phyloP scores from a whole-genome alignment of 2,113 vertebrate species.

The Pseudorectes ferrugineus region DNA sequence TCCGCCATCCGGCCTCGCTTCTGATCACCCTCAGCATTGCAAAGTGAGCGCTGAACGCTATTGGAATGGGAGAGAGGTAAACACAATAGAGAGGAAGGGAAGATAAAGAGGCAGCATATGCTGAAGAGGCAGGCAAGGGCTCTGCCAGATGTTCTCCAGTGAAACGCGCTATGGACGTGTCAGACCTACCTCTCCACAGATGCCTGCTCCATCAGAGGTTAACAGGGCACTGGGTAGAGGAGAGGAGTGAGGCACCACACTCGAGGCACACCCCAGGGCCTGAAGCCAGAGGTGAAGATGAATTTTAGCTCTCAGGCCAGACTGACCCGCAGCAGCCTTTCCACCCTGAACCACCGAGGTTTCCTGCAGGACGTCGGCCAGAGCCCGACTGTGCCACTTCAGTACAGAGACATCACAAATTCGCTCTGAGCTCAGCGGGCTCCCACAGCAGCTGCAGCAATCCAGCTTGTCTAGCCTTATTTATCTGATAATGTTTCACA shows the following conservation, averaged over 20 bases:
- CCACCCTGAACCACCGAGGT: not conserved
- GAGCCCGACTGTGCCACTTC: rapidly evolving
- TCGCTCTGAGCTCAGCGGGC: not conserved
- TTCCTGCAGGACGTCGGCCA: not conserved
- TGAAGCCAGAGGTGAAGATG: not conserved
- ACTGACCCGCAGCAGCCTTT: not conserved
- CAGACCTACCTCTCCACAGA: rapidly evolving
- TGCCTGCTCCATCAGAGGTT: rapidly evolving
- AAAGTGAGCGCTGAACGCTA: rapidly evolving
- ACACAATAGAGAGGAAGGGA: rapidly evolving
- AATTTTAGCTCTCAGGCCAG: not conserved
- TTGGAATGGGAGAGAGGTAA: not conserved
- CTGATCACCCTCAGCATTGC: rapidly evolving
- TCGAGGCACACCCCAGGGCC: not conserved
- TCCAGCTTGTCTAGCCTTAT: not conserved
- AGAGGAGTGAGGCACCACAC: not conserved
- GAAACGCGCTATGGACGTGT: not conserved
- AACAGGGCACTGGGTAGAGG: rapidly evolving
- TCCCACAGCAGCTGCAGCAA: not conserved
- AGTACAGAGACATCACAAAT: not conserved
- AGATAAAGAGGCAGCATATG: not conserved
- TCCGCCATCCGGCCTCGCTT: rapidly evolving
- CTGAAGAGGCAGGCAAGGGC: not conserved
- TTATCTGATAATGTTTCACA: not conserved
- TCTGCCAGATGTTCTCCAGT: not conserved